Evolutionary conservation across 2,888 invertebrate species (phyloP), one percentile per base, ranked within the genome.

Genomic region (Lithosia quadra): DNA sequence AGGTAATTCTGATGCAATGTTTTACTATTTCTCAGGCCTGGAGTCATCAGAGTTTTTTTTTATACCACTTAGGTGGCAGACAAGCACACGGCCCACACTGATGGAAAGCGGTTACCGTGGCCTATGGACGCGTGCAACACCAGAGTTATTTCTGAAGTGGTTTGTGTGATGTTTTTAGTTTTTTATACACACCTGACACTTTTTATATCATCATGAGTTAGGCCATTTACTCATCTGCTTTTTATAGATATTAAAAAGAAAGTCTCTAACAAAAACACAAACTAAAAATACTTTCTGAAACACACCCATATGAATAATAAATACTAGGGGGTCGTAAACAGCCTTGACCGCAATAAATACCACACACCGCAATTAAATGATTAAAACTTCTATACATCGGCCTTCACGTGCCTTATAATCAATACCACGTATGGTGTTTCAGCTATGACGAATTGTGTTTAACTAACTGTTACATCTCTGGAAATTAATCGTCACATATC

Each of bases 321-420:
- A 49, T 33, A 24, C 24, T 24, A 24, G 62, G 21, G 28, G 13
- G 21, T 53, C 39, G 22, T 60, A 11, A 10, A 21, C 33, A 15
- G 21, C 49, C 8, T 62, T 28, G 33, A 53, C 13, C 49, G 33
- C n/a, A 13, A 63, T 49, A 49, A 49, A 49, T 13, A 49, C n/a
- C 33, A 63, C 33, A 53, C 28, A 13, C 33, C 8, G 28, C 33
- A 63, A 63, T 63, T 49, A 21, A 33, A 53, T 13, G 21, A 53
- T 63, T 28, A 49, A 53, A 63, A 49, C 62, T 21, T 62, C 43
- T n/a, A 63, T n/a, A 53, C n/a, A 33, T 33, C 11, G 39, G 18
- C 60, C 60, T 60, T 10, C 22, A 39, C 24, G 21, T 24, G 24
- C 24, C 15, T 39, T 39, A 3, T 39, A 39, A 18, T 60, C 39